Conservation (phyloP, 2,113 vertebrate genomes). For the Hippotragus niger region DNA sequence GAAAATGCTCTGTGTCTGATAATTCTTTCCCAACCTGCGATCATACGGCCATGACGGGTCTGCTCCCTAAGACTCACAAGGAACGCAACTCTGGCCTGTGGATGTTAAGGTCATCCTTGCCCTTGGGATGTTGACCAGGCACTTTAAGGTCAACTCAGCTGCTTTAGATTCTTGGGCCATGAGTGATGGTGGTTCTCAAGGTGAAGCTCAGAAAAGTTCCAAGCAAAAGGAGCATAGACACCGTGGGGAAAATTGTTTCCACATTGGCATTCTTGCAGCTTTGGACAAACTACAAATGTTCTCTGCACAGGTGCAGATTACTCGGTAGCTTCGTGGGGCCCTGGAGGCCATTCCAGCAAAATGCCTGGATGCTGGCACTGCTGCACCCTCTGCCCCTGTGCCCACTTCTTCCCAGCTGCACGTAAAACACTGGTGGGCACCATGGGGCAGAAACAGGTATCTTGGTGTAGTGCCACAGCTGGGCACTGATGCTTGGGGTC, state of each 20-base stretch:
- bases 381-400: background rate
- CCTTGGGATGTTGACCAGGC: background rate
- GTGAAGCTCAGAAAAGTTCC: background rate
- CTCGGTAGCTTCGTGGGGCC: background rate
- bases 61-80: background rate
- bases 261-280: background rate
- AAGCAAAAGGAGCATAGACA: background rate
- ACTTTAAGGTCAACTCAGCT: background rate
- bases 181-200: background rate
- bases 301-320: background rate
- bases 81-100: accelerated
- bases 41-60: background rate
- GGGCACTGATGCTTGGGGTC: background rate
- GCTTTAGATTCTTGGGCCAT: background rate
- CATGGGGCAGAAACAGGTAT: background rate
- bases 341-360: background rate
- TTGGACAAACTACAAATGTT: background rate
- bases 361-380: accelerated
- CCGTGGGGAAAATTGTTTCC: background rate
- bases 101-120: background rate
- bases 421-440: background rate
- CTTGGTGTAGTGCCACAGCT: background rate
- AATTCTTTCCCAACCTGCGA: background rate
- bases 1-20: background rate
- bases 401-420: background rate